Conservation (phyloP, 2,888 invertebrate species). For the Lasioglossum malachurum region DNA sequence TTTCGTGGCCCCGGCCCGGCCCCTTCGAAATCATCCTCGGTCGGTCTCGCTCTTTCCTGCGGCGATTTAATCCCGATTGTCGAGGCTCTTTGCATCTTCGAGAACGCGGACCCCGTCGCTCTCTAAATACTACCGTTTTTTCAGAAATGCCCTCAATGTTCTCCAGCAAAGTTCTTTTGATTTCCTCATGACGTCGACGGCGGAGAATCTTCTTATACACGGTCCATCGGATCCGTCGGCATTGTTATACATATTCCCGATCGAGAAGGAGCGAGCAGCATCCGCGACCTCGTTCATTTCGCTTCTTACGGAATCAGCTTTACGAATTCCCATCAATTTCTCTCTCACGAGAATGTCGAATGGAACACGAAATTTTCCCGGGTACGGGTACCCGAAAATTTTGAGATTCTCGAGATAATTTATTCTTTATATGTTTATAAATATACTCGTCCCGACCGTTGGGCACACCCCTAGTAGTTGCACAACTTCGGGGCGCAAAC, state of each 20-base stretch:
- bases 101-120: no score
- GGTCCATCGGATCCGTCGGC: neutral
- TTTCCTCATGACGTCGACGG: neutral
- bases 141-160: neutral
- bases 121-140: neutral
- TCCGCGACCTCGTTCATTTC: neutral
- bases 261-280: neutral
- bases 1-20: constrained; percentile 36
- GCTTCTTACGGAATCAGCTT: neutral
- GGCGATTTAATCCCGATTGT: neutral
- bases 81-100: neutral
- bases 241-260: neutral
- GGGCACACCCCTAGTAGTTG: neutral
- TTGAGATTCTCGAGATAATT: no score
- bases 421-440: no score
- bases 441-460: no score
- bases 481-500: neutral
- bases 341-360: neutral
- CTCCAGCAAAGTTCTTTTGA: neutral
- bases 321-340: neutral
- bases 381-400: no score
- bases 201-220: neutral
- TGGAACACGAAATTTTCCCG: no score
- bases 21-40: constrained; percentile 13
- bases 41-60: neutral